Base-by-base conservation (phyloP, 2,113 vertebrate genomes). In the Crypturellus undulatus region DNA sequence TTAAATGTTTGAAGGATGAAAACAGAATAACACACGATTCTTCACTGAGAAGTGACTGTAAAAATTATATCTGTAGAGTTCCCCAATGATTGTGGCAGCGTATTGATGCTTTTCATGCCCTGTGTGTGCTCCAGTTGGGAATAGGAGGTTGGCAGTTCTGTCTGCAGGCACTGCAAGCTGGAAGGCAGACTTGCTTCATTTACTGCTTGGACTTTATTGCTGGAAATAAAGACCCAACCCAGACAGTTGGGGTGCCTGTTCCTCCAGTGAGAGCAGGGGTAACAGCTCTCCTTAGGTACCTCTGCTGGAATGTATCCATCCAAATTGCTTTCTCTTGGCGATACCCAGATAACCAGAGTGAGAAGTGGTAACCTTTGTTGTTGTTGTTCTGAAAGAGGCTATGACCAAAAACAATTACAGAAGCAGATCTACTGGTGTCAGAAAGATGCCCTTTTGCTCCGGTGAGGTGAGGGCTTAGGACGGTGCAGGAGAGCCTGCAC, bases 1-100 rank as follows among this genome's bases (percentile, higher is more conserved):
- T 79, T 81, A 88, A 68, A 79, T 81, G 1, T 86, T 92, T 84
- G n/a, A 84, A 68, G 80, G n/a, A 43, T 86, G 78, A 71, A 93
- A 93, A 84, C 34, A 70, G 12, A 88, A 54, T 64, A 78, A 64
- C 24, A 18, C 24, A 40, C 22, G 47, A 2, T 60, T 92, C 21
- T 89, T 8, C 19, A 83, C 20, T 64, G 30, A 70, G 52, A 90
- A 79, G 9, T 47, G 38, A 72, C 17, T 60, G 14, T 70, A 54
- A 91, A 92, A 89, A 87, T 62, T 40, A 3, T 68, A 30, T 75
- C 22, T 80, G 72, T 77, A 40, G 30, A 54, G 17, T 5, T 85
- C 10, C 8, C 17, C 64, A 17, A 49, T 59, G 70, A n/a, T 77
- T 85, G 7, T 69, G 17, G 30, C 6, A 49, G 45, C 83, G 70